Conservation (phyloP, 2,888 invertebrate species). For the Microctonus aethiopoides region DNA sequence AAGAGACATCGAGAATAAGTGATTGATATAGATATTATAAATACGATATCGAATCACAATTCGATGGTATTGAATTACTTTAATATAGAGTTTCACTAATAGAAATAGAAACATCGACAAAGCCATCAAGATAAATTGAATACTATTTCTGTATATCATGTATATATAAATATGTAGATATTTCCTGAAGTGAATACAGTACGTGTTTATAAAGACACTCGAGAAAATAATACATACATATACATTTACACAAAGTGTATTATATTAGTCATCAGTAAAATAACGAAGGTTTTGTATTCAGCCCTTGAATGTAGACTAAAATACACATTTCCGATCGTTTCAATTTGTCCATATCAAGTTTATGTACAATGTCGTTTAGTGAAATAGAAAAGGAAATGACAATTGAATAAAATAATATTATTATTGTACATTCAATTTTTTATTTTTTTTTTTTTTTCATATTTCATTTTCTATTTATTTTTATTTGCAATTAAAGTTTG, state of each 20-base stretch:
- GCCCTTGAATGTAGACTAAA: background rate
- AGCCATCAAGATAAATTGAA: background rate
- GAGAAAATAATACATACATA: background rate
- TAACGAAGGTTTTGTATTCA: background rate
- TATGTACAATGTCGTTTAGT: background rate
- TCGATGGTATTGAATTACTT: background rate
- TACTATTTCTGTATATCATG: background rate
- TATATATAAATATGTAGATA: background rate
- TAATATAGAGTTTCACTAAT: background rate
- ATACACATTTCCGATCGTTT: background rate
- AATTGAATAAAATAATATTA: background rate
- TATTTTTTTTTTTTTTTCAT: too few relatives aligned
- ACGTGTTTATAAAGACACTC: background rate
- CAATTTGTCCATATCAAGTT: background rate
- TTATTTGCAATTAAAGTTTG: too few relatives aligned
- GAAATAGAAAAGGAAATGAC: conserved; percentile 3
- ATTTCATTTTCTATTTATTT: background rate
- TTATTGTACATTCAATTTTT: too few relatives aligned
- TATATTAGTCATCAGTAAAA: background rate
- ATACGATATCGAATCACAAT: background rate
- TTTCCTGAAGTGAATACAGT: background rate
- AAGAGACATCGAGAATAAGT: background rate
- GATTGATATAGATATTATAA: background rate
- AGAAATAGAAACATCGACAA: background rate
- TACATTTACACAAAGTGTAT: background rate